Evolutionary conservation across 1,140 invertebrate genomes (phyloP), one percentile per base, ranked within the genome.

Genomic region (Drosophila willistoni): DNA sequence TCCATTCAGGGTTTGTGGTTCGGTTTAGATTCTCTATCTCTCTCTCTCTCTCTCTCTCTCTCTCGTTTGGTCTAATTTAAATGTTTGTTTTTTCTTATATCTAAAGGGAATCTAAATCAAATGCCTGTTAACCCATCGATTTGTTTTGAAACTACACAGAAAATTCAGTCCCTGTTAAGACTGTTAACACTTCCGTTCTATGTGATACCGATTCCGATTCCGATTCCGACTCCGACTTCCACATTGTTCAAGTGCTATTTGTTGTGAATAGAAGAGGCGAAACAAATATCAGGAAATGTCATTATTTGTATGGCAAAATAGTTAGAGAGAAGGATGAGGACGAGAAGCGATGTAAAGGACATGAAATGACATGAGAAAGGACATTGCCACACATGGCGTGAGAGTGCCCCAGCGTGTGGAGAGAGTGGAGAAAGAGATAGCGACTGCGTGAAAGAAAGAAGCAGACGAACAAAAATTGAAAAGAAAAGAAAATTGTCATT

Each of bases 221-320:
- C 29, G 29, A 29, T 29, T 29, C 29, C 29, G 29, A 29, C 7
- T 29, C 29, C 29, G 29, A 29, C 29, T 72, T 77, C 57, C 10
- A 47, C 73, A 12, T 69, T 63, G 61, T 44, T 54, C 67, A 17
- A 54, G 66, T 59, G 56, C 44, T 47, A 17, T 57, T 67, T 56
- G 68, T 70, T 71, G 55, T 75, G 63, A 64, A 61, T 70, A 55
- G 64, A 69, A 59, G 76, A 56, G 73, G 76, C 76, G 57, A 77
- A 83, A 86, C 83, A 87, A 87, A 87, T 74, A 87, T 87, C 83
- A 89, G 84, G 84, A 87, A 84, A 87, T 89, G 84, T 87, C 84
- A 89, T 87, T 81, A 89, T 87, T 87, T 83, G 84, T 83, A 83
- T 68, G 67, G 22, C 41, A 51, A 51, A 51, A 51, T 41, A 64